A percentile compares a stretch with the other conserved stretches of the same genome.
phyloP scores from a whole-genome alignment of 2,113 vertebrate species.

The Beaufortia kweichowensis region DNA sequence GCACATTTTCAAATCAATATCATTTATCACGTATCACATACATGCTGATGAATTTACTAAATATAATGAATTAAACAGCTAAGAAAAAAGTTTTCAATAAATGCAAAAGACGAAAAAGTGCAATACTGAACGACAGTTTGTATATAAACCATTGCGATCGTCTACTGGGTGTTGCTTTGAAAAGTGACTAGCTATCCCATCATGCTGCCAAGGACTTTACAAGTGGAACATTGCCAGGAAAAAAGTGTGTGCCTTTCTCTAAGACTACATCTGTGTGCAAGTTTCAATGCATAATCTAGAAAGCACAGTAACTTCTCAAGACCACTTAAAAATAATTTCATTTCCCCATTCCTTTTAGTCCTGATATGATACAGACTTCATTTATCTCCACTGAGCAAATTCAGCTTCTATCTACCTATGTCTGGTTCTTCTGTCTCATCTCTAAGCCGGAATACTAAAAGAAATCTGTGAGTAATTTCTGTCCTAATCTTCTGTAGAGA shows the following conservation, averaged over 20 bases:
- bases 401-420: slow-evolving; percentile 11
- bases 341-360: not conserved
- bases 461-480: slow-evolving; percentile 77
- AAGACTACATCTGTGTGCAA: not conserved
- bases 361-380: not conserved
- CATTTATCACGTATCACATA: too few relatives aligned
- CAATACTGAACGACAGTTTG: not conserved
- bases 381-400: slow-evolving; percentile 8
- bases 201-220: not conserved
- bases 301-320: not conserved
- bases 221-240: slow-evolving; percentile 14
- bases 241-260: not conserved
- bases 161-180: slow-evolving; percentile 41
- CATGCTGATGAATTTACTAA: not conserved
- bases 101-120: not conserved
- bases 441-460: slow-evolving; percentile 4
- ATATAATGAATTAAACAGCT: not conserved
- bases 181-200: slow-evolving; percentile 20
- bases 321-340: not conserved
- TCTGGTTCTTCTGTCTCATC: slow-evolving; percentile 41
- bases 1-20: too few relatives aligned
- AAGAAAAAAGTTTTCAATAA: not conserved
- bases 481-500: slow-evolving; percentile 63
- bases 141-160: slow-evolving; percentile 12
- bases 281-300: not conserved